These are phyloP conservation scores for Sisyra terminalis DNA, from an alignment of 2,888 invertebrate species.

Conservation along the genomic window DNA sequence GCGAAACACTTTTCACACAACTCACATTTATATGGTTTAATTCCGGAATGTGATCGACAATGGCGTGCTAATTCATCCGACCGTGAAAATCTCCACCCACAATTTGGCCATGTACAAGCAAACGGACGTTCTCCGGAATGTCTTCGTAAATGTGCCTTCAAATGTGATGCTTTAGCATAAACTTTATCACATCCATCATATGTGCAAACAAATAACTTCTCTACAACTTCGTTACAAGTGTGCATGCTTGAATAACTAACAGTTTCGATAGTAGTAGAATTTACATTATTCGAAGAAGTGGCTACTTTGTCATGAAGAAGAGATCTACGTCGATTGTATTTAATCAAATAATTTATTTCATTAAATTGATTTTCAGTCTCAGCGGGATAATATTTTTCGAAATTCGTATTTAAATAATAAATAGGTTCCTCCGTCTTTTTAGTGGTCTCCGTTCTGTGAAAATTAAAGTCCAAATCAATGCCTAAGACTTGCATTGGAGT, in stretches of 20 bases:
- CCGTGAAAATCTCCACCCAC: slow-evolving; percentile 84
- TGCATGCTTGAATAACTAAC: slow-evolving; percentile 6
- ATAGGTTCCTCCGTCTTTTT: neutral
- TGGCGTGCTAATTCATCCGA: slow-evolving; percentile 90
- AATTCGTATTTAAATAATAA: neutral
- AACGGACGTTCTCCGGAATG: slow-evolving; percentile 55
- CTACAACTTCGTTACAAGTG: slow-evolving; percentile 18
- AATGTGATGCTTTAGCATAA: slow-evolving; percentile 79
- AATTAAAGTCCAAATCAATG: slow-evolving; percentile 19
- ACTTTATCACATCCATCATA: slow-evolving; percentile 59
- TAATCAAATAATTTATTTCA: slow-evolving; percentile 6
- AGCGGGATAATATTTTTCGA: too few species aligned
- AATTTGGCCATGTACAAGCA: slow-evolving; percentile 45
- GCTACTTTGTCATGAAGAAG: slow-evolving; percentile 19
- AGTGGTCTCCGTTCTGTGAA: slow-evolving; percentile 11
- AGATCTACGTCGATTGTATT: slow-evolving; percentile 18
- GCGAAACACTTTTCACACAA: slow-evolving; percentile 83
- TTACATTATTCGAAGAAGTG: slow-evolving; percentile 8
- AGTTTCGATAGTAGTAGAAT: slow-evolving; percentile 6
- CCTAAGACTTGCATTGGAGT: slow-evolving; percentile 16
- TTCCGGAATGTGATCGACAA: slow-evolving; percentile 84
- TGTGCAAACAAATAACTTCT: slow-evolving; percentile 49
- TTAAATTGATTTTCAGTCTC: neutral
- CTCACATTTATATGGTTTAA: slow-evolving; percentile 82
- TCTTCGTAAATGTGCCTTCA: slow-evolving; percentile 73